Percentiles rank a stretch among this genome's conserved stretches.
These are phyloP conservation scores for Amphipyra berbera DNA, from an alignment of 2,888 invertebrate species.

Conservation along the genomic window DNA sequence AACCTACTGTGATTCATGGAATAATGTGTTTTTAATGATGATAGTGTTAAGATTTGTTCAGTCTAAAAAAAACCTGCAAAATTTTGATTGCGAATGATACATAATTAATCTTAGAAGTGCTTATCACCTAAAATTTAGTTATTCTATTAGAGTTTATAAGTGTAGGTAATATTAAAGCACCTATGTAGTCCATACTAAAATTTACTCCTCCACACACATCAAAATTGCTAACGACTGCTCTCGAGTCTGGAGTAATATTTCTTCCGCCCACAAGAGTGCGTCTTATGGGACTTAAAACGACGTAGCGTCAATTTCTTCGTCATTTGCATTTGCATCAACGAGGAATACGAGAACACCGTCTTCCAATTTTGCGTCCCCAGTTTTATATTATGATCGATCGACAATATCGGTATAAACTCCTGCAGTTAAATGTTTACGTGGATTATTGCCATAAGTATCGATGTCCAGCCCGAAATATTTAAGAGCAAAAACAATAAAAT, in stretches of 20 bases:
- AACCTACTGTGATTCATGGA: background rate
- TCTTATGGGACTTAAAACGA: slow-evolving; percentile 46
- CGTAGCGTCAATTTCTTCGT: slow-evolving; percentile 33
- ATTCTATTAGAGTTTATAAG: no score
- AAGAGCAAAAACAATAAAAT: slow-evolving; percentile 71
- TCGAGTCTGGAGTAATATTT: slow-evolving; percentile 41
- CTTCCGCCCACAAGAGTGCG: slow-evolving; percentile 43
- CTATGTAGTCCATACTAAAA: slow-evolving; percentile 8
- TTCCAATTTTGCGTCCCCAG: slow-evolving; percentile 1
- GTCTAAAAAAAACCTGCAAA: no score
- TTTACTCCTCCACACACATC: slow-evolving; percentile 22
- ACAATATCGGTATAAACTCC: slow-evolving; percentile 37
- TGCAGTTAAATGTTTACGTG: slow-evolving; percentile 39
- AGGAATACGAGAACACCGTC: slow-evolving; percentile 13
- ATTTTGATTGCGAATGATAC: no score
- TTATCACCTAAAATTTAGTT: no score
- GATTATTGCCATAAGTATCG: slow-evolving; percentile 37
- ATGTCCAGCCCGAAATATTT: slow-evolving; percentile 46
- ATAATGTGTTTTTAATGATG: background rate
- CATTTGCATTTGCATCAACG: slow-evolving; percentile 31
- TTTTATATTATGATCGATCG: slow-evolving; percentile 22
- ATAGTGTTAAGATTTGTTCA: no score
- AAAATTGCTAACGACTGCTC: slow-evolving; percentile 45
- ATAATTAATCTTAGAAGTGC: no score
- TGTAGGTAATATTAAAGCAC: background rate